Conservation (phyloP, 1,140 invertebrate genomes). For the Micrasema minimum region DNA sequence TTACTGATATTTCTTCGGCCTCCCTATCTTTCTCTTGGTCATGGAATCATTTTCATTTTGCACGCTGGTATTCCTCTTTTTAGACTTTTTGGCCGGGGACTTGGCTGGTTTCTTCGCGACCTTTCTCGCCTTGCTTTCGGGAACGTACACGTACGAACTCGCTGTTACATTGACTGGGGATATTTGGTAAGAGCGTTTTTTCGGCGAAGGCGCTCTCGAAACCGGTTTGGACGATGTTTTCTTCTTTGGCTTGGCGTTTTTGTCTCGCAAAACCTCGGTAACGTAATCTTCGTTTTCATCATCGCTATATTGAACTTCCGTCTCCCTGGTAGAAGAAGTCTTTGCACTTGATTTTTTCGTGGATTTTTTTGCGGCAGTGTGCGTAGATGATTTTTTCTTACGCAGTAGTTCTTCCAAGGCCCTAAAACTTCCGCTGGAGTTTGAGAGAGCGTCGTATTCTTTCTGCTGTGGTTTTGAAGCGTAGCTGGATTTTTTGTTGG, state of each 20-base stretch:
- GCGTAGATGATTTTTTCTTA: slow-evolving; percentile 67
- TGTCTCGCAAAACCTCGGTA: slow-evolving; percentile 6
- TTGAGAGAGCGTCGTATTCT: not conserved
- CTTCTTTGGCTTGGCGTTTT: not conserved
- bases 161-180: not conserved
- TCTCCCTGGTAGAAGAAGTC: no score
- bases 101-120: not conserved
- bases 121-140: slow-evolving; percentile 11
- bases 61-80: not conserved
- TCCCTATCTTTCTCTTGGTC: not conserved
- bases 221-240: not conserved
- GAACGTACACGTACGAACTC: slow-evolving; percentile 15
- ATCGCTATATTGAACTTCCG: not conserved
- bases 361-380: slow-evolving; percentile 55
- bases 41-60: slow-evolving; percentile 10
- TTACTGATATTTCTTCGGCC: no score
- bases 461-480: slow-evolving; percentile 2
- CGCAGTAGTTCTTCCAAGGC: not conserved
- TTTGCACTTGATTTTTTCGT: not conserved
- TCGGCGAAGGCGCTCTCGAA: not conserved
- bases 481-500: not conserved
- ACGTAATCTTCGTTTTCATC: slow-evolving; percentile 18
- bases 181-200: slow-evolving; percentile 14
- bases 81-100: not conserved
- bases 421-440: not conserved